These are phyloP conservation scores for Thryonomys swinderianus DNA, from an alignment of 2,113 vertebrate genomes.

Conservation along the genomic window DNA sequence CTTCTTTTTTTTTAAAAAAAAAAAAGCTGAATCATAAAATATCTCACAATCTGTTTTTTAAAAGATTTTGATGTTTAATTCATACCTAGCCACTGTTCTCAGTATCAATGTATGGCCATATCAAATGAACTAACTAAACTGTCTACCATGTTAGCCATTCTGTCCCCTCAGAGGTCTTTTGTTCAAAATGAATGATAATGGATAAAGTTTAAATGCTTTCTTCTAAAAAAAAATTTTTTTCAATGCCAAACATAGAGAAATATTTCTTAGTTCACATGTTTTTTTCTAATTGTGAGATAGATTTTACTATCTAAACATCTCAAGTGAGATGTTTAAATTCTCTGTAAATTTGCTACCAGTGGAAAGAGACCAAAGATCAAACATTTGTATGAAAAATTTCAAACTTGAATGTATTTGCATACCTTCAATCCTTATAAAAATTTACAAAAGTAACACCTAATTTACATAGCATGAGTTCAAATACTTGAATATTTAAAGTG, in stretches of 20 bases:
- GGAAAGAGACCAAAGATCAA: background rate
- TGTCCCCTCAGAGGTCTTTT: slow-evolving; percentile 22
- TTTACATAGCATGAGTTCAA: background rate
- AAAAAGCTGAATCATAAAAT: slow-evolving; percentile 71
- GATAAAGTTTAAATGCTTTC: slow-evolving; percentile 35
- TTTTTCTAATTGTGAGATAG: slow-evolving; percentile 2
- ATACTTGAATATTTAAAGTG: slow-evolving; percentile 40
- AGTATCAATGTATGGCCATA: background rate
- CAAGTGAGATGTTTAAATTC: slow-evolving; percentile 5
- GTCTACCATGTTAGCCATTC: background rate
- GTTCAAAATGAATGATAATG: slow-evolving; percentile 23
- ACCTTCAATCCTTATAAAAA: slow-evolving; percentile 42
- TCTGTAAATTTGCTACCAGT: slow-evolving; percentile 19
- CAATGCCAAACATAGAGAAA: background rate
- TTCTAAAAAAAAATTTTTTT: slow-evolving; percentile 8
- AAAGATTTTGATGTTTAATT: background rate
- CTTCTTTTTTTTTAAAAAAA: slow-evolving; percentile 79
- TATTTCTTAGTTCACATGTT: slow-evolving; percentile 22
- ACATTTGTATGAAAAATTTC: slow-evolving; percentile 37
- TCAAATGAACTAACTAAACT: background rate
- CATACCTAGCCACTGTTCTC: background rate
- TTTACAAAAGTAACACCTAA: slow-evolving; percentile 41
- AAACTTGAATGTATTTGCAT: background rate
- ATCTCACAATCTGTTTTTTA: slow-evolving; percentile 66
- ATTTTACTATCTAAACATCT: slow-evolving; percentile 25